Evolutionary conservation across 1,140 invertebrate species (phyloP).

Genomic region (Diuraphis noxia): DNA sequence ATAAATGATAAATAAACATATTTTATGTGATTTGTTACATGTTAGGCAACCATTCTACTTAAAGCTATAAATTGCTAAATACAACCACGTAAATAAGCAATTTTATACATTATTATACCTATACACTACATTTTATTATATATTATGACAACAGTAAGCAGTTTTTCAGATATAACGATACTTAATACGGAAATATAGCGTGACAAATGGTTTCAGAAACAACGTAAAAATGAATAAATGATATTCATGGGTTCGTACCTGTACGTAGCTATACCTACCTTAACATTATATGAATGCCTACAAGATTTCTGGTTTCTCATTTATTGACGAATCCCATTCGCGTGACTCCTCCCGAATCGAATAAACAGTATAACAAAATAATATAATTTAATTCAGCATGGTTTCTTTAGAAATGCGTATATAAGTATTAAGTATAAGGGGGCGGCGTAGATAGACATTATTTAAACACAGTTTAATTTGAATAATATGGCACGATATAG

Average conservation of each 20-base stretch:
- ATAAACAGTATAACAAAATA: neutral
- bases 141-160: neutral
- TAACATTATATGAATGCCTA: neutral
- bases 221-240: constrained; percentile 13
- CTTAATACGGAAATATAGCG: constrained; percentile 32
- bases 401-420: neutral
- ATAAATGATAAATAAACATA: neutral
- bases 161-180: neutral
- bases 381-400: constrained; percentile 7
- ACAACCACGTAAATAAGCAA: neutral
- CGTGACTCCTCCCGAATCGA: constrained; percentile 19
- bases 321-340: constrained; percentile 1
- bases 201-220: constrained; percentile 45
- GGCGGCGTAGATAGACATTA: neutral
- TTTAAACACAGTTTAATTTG: neutral
- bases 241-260: constrained; percentile 35
- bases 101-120: neutral
- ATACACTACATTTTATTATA: neutral
- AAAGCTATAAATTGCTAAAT: neutral
- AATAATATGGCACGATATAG: neutral
- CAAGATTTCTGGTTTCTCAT: neutral
- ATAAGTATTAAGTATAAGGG: neutral
- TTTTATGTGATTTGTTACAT: neutral
- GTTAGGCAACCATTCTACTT: neutral
- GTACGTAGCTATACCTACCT: neutral